These are phyloP conservation scores for Sapajus apella DNA, from an alignment of 2,113 vertebrate species.

Conservation along the genomic window DNA sequence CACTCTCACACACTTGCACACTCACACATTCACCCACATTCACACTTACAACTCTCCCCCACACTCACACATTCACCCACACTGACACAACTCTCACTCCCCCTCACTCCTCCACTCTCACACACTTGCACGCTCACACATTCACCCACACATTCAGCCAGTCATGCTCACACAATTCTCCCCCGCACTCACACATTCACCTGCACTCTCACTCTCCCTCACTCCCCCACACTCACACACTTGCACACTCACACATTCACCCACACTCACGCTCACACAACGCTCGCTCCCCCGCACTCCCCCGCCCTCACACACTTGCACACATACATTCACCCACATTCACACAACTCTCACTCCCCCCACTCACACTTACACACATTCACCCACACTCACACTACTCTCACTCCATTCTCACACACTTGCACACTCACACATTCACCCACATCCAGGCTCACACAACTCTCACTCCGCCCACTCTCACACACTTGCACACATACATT, in stretches of 20 bases:
- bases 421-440: too few relatives aligned
- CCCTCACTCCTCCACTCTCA: rapidly evolving
- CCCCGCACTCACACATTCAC: neutral
- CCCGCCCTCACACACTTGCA: neutral
- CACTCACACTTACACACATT: too few relatives aligned
- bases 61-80: too few relatives aligned
- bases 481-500: neutral
- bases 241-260: neutral
- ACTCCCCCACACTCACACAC: neutral
- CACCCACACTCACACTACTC: too few relatives aligned
- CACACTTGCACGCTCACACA: neutral
- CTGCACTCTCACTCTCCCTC: too few relatives aligned
- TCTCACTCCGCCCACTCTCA: neutral
- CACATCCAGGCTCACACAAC: neutral
- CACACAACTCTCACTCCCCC: too few relatives aligned
- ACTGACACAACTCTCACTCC: too few relatives aligned
- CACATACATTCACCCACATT: neutral
- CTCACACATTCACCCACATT: neutral
- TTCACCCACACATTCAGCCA: neutral
- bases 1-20: neutral
- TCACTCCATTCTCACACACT: too few relatives aligned
- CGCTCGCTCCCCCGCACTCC: rapidly evolving
- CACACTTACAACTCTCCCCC: too few relatives aligned
- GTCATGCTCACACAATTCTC: too few relatives aligned
- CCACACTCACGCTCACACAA: neutral